A percentile compares a stretch with the other conserved stretches of the same genome.
Conservation (phyloP, 1,140 invertebrate species). For the Cherax destructor region DNA sequence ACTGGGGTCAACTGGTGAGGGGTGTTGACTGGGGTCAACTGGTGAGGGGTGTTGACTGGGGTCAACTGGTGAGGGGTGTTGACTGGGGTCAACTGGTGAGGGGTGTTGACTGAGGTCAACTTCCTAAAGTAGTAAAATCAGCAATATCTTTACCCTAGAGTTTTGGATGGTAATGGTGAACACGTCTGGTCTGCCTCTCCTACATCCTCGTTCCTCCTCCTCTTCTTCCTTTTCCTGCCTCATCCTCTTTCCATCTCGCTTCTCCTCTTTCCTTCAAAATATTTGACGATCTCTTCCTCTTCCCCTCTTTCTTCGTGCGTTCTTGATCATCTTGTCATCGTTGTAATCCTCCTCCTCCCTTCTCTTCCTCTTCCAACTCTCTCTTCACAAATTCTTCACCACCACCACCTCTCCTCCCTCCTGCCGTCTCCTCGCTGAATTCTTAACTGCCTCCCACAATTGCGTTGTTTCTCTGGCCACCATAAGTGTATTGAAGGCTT, state of each 20-base stretch:
- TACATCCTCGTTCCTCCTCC: not conserved
- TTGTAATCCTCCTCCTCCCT: not conserved
- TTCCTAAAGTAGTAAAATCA: conserved; percentile 8
- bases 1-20: too few relatives aligned
- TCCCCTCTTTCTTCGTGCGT: not conserved
- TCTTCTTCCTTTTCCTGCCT: not conserved
- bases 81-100: too few relatives aligned
- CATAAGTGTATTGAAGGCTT: too few relatives aligned
- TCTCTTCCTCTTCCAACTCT: not conserved
- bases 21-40: too few relatives aligned
- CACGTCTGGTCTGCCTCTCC: not conserved
- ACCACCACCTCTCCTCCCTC: too few relatives aligned
- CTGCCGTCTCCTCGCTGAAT: too few relatives aligned
- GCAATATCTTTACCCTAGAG: conserved; percentile 13
- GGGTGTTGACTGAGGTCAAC: too few relatives aligned
- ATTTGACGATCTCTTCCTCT: not conserved
- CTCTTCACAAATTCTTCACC: too few relatives aligned
- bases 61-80: too few relatives aligned
- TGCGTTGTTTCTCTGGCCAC: too few relatives aligned
- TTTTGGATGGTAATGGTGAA: not conserved
- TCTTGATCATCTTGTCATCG: not conserved
- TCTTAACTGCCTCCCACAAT: too few relatives aligned
- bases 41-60: too few relatives aligned
- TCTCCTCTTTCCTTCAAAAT: not conserved
- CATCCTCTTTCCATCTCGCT: not conserved